phyloP scores from a whole-genome alignment of 2,113 vertebrate genomes.

The Chaenogobius annularis region DNA sequence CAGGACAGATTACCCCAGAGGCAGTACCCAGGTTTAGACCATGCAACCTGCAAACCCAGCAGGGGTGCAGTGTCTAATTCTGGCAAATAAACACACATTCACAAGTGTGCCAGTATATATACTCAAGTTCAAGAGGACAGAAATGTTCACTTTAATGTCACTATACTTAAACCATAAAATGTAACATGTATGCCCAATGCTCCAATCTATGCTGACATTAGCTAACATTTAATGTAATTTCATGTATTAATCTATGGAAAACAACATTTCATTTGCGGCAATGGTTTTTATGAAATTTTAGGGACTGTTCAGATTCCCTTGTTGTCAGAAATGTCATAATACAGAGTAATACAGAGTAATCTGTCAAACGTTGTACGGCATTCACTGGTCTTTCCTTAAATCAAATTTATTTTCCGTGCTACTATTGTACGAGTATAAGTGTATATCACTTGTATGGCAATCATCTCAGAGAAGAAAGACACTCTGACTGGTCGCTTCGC shows the following conservation, averaged over 20 bases:
- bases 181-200: not conserved
- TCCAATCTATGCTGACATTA: not conserved
- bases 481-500: conserved; percentile 32
- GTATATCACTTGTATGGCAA: conserved; percentile 40
- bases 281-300: not conserved
- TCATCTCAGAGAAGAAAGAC: conserved; percentile 45
- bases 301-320: not conserved
- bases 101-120: conserved; percentile 46
- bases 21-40: conserved; percentile 41
- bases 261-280: too few relatives aligned
- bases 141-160: not conserved
- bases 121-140: conserved; percentile 35
- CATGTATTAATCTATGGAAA: too few relatives aligned
- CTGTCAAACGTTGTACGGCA: not conserved
- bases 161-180: not conserved
- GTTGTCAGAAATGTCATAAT: not conserved
- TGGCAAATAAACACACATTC: conserved; percentile 62
- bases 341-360: not conserved
- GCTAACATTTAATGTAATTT: too few relatives aligned
- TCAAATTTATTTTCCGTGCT: not conserved
- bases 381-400: conserved; percentile 22
- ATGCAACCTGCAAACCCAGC: conserved; percentile 69
- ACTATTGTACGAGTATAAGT: conserved; percentile 15
- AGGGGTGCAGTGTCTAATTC: conserved; percentile 54
- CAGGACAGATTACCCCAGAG: conserved; percentile 67